phyloP scores from a whole-genome alignment of 1,140 invertebrate species.

The Drosophila teissieri region DNA sequence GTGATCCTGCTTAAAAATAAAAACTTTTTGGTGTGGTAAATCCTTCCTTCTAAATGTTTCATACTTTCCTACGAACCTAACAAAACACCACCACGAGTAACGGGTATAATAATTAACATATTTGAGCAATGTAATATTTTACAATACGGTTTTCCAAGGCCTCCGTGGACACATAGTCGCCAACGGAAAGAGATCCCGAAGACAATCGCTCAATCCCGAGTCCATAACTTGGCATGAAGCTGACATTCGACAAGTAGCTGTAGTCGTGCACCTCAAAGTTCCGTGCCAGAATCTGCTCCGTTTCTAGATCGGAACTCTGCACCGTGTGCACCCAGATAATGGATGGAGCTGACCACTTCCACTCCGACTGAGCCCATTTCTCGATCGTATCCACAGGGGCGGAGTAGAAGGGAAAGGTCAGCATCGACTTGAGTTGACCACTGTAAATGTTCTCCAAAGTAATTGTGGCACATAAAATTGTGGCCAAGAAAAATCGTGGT shows the following conservation, averaged over 20 bases:
- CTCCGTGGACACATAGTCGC: constrained; percentile 62
- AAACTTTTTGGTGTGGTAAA: too few species aligned
- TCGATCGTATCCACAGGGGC: constrained; percentile 68
- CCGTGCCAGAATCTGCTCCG: constrained; percentile 59
- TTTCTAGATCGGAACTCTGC: constrained; percentile 58
- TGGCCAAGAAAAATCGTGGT: constrained; percentile 67
- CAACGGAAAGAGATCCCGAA: constrained; percentile 66
- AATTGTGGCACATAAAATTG: constrained; percentile 73
- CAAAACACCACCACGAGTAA: too few species aligned
- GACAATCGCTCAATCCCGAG: constrained; percentile 70
- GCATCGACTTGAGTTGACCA: constrained; percentile 75
- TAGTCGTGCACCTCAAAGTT: constrained; percentile 74
- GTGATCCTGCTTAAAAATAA: too few species aligned
- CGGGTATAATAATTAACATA: too few species aligned
- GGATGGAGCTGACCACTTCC: constrained; percentile 80
- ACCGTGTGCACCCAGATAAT: constrained; percentile 73
- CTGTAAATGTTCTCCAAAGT: constrained; percentile 82
- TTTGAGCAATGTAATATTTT: neutral
- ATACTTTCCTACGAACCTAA: too few species aligned
- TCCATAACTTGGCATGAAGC: constrained; percentile 65
- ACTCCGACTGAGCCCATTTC: constrained; percentile 62
- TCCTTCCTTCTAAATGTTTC: too few species aligned
- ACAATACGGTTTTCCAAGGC: constrained; percentile 74
- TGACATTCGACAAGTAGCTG: constrained; percentile 68
- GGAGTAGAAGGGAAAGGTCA: constrained; percentile 69